Conservation (phyloP, 2,797 vertebrate genomes). For the Halcyon smyrnensis region DNA sequence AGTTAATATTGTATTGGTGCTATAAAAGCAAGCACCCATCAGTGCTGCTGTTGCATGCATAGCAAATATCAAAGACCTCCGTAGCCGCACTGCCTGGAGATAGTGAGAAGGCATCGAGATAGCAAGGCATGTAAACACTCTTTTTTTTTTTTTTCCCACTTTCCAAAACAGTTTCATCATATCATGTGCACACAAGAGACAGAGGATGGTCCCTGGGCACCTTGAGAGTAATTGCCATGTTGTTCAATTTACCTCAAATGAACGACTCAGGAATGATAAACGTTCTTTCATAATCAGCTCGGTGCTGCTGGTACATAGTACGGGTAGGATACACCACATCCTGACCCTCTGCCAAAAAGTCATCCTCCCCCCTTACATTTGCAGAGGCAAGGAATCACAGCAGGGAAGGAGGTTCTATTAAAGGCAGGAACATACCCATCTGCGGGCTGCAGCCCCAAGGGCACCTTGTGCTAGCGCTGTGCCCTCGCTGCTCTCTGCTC, state of each 20-base stretch:
- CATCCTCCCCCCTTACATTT: not conserved
- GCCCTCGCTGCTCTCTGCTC: not conserved
- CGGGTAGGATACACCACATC: not conserved
- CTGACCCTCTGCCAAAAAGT: not conserved
- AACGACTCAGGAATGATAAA: not conserved
- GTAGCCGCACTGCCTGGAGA: not conserved
- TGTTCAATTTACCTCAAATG: conserved; percentile 39
- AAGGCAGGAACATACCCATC: not conserved
- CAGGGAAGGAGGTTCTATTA: not conserved
- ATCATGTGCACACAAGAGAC: not conserved
- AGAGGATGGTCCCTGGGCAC: not conserved
- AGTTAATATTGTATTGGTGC: conserved; percentile 10
- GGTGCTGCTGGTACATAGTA: fast-evolving
- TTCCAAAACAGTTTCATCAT: not conserved
- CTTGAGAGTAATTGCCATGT: conserved; percentile 20
- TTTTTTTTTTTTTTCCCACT: not conserved
- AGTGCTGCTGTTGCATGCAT: not conserved
- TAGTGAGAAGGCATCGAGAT: not conserved
- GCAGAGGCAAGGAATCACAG: not conserved
- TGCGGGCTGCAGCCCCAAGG: not conserved
- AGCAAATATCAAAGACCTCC: conserved; percentile 23
- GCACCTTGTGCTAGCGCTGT: not conserved
- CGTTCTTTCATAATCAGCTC: not conserved
- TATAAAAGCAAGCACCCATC: not conserved
- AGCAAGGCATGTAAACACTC: not conserved